Percentiles rank a stretch among this genome's conserved stretches.
These are phyloP conservation scores for Thereva nobilitata DNA, from an alignment of 2,888 invertebrate genomes.

Conservation along the genomic window DNA sequence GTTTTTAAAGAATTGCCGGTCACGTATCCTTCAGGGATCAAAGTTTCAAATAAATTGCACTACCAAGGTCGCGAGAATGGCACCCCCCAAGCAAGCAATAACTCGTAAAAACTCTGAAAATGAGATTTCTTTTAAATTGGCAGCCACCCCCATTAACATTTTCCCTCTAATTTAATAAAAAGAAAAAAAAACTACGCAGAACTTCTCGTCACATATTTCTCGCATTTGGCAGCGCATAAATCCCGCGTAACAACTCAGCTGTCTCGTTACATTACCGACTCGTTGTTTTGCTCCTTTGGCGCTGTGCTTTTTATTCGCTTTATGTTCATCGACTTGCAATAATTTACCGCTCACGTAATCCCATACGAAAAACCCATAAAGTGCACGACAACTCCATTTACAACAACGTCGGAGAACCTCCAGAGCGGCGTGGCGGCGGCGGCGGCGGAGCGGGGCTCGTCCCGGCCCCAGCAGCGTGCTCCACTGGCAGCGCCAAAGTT, in stretches of 20 bases:
- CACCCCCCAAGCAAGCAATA: too few relatives aligned
- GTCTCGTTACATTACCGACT: constrained; percentile 27
- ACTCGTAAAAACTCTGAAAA: too few relatives aligned
- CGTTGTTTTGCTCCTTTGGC: constrained; percentile 17
- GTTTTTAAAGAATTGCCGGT: too few relatives aligned
- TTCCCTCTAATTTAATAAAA: too few relatives aligned
- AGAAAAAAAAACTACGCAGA: too few relatives aligned
- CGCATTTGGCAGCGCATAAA: neutral
- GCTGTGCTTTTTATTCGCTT: neutral
- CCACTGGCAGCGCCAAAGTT: constrained; percentile 9
- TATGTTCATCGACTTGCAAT: constrained; percentile 30
- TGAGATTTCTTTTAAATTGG: too few relatives aligned
- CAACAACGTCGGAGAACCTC: neutral
- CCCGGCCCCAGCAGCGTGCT: constrained; percentile 4
- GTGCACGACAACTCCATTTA: constrained; percentile 19
- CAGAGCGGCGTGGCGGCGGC: too few relatives aligned
- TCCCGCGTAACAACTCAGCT: constrained; percentile 27
- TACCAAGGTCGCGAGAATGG: too few relatives aligned
- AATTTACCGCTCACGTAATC: constrained; percentile 32
- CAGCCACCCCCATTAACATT: too few relatives aligned
- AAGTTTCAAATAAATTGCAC: too few relatives aligned
- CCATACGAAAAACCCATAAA: constrained; percentile 28
- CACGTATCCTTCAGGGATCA: too few relatives aligned
- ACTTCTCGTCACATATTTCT: too few relatives aligned
- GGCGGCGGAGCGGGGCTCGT: neutral